Percentiles rank a stretch among this genome's conserved stretches.
phyloP scores from a whole-genome alignment of 2,888 invertebrate genomes.

The Aphidoletes aphidimyza region DNA sequence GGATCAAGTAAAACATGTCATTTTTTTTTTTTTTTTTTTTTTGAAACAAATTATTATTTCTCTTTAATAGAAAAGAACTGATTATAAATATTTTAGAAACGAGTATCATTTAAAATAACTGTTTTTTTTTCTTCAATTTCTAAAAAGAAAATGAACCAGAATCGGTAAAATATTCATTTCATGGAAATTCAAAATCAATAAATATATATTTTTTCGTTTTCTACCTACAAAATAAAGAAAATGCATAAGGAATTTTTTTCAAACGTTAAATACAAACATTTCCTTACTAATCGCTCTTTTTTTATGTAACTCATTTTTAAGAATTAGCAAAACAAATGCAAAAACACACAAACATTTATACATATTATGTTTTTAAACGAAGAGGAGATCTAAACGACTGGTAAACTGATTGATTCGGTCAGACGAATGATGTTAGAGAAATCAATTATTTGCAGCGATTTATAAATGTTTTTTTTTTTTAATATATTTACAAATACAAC shows the following conservation, averaged over 20 bases:
- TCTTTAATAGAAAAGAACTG: slow-evolving; percentile 25
- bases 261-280: neutral
- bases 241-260: neutral
- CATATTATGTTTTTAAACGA: slow-evolving; percentile 4
- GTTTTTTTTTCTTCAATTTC: too few species aligned
- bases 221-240: neutral
- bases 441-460: neutral
- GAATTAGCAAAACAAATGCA: slow-evolving; percentile 45
- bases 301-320: slow-evolving; percentile 35
- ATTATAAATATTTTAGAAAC: slow-evolving; percentile 21
- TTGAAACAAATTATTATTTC: neutral
- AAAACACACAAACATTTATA: slow-evolving; percentile 28
- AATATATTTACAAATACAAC: slow-evolving; percentile 9
- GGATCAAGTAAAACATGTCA: slow-evolving; percentile 1
- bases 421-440: neutral
- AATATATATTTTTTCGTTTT: neutral
- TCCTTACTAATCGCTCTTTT: too few species aligned
- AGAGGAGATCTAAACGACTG: slow-evolving; percentile 52
- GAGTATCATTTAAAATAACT: neutral
- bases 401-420: slow-evolving; percentile 50
- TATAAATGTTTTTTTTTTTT: neutral
- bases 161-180: too few species aligned
- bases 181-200: neutral
- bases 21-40: too few species aligned
- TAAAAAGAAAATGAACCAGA: too few species aligned